Percentiles rank a stretch among this genome's conserved stretches.
Conservation (phyloP, 2,113 vertebrate genomes). For the Psilopsiagon aurifrons region DNA sequence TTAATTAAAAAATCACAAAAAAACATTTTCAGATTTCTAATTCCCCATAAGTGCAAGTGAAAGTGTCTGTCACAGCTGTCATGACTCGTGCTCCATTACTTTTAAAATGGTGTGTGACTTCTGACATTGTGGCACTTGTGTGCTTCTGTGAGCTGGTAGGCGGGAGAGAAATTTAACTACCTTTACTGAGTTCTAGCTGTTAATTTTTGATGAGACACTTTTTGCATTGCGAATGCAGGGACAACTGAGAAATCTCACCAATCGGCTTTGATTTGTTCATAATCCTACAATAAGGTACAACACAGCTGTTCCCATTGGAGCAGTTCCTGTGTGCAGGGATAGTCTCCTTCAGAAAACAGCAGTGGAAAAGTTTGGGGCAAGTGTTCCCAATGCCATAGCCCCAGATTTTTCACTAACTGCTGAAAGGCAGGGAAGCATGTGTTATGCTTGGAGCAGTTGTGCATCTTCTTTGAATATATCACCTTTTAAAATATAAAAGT, state of each 20-base stretch:
- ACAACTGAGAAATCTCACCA: neutral
- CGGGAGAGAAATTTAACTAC: neutral
- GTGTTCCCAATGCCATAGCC: neutral
- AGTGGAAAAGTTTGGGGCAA: neutral
- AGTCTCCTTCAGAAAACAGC: neutral
- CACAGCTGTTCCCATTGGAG: neutral
- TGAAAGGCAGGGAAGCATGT: neutral
- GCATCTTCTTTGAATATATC: neutral
- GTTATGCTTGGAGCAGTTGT: rapidly evolving
- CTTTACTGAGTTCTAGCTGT: neutral
- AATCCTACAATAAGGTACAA: neutral
- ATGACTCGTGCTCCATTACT: slow-evolving; percentile 35
- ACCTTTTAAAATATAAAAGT: neutral
- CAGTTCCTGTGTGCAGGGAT: neutral
- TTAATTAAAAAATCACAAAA: neutral
- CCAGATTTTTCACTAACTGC: neutral
- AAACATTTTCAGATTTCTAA: slow-evolving; percentile 14
- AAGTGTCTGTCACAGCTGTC: slow-evolving; percentile 40
- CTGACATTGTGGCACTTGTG: neutral
- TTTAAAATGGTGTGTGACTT: slow-evolving; percentile 51
- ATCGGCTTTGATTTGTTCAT: neutral
- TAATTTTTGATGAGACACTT: slow-evolving; percentile 3
- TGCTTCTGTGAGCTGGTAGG: neutral
- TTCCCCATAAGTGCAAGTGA: slow-evolving; percentile 23
- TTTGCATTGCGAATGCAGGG: neutral